Percentiles rank a stretch among this genome's conserved stretches.
phyloP scores from a whole-genome alignment of 2,113 vertebrate genomes.

The Antennarius striatus region DNA sequence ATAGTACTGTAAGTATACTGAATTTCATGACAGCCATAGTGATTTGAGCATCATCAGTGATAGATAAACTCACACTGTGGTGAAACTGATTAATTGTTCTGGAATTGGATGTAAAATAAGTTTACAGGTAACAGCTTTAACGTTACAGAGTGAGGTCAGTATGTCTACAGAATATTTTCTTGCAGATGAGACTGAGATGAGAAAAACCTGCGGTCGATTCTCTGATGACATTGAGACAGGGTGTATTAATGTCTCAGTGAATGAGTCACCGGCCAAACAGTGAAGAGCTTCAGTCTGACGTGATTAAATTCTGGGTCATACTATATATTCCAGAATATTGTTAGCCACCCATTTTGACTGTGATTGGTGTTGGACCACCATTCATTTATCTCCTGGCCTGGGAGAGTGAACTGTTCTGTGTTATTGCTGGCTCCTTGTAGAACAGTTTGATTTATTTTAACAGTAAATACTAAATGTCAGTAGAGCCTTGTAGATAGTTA shows the following conservation, averaged over 20 bases:
- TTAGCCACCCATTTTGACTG: too few species aligned
- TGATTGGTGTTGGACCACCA: background rate
- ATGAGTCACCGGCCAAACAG: too few species aligned
- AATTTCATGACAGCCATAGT: too few species aligned
- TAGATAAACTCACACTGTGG: background rate
- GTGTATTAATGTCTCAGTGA: too few species aligned
- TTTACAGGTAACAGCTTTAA: conserved; percentile 6
- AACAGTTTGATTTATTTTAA: background rate
- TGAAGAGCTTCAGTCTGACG: background rate
- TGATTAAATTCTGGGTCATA: background rate
- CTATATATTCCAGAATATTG: background rate
- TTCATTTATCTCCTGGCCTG: conserved; percentile 9
- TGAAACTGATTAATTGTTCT: background rate
- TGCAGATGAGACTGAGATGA: background rate
- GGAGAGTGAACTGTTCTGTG: background rate
- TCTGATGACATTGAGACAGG: too few species aligned
- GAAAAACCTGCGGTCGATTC: background rate
- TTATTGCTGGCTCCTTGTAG: conserved; percentile 3
- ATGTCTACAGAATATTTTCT: background rate
- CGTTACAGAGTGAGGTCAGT: background rate
- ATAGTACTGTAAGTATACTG: too few species aligned
- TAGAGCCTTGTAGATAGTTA: too few species aligned
- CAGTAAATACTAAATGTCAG: background rate
- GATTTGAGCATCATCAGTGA: too few species aligned
- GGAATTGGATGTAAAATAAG: background rate